Evolutionary conservation across 2,888 invertebrate species (phyloP).

Genomic region (Tetragonula carbonaria): DNA sequence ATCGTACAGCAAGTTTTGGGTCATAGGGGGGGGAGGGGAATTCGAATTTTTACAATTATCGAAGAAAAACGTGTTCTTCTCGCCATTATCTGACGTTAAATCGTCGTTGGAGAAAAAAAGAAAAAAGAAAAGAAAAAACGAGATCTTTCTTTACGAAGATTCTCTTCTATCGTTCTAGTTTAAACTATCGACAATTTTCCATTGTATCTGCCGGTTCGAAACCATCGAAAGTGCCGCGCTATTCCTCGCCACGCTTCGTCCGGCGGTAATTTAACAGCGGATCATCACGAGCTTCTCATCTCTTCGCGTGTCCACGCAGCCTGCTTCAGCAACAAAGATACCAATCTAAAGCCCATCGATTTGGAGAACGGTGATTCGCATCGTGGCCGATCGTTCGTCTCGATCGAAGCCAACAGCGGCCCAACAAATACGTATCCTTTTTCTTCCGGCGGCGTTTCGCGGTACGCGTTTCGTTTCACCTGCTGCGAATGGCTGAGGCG

Average conservation of each 20-base stretch:
- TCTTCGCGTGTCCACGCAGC: background rate
- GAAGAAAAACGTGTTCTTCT: too few species aligned
- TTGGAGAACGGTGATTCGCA: slow-evolving; percentile 51
- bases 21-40: too few species aligned
- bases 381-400: slow-evolving; percentile 50
- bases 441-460: slow-evolving; percentile 68
- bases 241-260: background rate
- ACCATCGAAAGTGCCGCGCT: too few species aligned
- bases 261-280: background rate
- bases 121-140: too few species aligned
- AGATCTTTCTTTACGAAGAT: too few species aligned
- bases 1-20: too few species aligned
- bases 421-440: slow-evolving; percentile 57
- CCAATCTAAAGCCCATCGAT: slow-evolving; percentile 34
- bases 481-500: slow-evolving; percentile 77
- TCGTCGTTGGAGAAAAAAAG: too few species aligned
- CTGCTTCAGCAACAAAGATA: slow-evolving; percentile 17
- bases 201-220: too few species aligned
- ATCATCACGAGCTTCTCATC: slow-evolving; percentile 3
- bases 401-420: slow-evolving; percentile 59
- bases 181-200: too few species aligned
- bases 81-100: too few species aligned
- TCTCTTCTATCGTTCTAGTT: too few species aligned
- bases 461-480: slow-evolving; percentile 78
- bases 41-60: too few species aligned